Percentiles rank a stretch among this genome's conserved stretches.
Conservation (phyloP, 2,113 vertebrate genomes). For the Ondatra zibethicus region DNA sequence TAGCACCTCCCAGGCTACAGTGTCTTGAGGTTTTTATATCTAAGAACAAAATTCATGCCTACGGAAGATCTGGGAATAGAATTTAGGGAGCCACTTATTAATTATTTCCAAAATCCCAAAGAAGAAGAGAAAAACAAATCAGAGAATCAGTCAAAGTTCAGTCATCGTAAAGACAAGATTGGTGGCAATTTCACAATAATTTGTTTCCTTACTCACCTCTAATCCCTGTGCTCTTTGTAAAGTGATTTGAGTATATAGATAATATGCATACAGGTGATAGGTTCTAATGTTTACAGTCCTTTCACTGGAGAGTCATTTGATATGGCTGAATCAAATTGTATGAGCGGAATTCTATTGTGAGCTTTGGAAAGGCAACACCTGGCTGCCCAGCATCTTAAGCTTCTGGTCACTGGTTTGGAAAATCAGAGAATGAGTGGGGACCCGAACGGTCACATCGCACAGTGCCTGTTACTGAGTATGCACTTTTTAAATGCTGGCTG, state of each 20-base stretch:
- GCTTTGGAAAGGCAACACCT: background rate
- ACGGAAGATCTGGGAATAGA: background rate
- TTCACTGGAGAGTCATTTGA: background rate
- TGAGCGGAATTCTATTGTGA: background rate
- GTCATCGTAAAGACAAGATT: background rate
- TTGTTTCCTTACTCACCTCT: background rate
- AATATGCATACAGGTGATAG: background rate
- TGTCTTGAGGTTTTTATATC: background rate
- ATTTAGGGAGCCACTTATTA: background rate
- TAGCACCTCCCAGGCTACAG: background rate
- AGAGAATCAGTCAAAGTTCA: background rate
- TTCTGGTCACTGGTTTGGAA: background rate
- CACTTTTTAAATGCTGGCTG: background rate
- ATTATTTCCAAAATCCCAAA: constrained; percentile 34
- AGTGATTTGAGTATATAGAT: background rate
- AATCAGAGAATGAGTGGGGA: background rate
- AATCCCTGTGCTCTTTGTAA: background rate
- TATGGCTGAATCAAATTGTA: background rate
- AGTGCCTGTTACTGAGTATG: background rate
- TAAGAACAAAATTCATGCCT: constrained; percentile 41
- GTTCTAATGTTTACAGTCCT: background rate
- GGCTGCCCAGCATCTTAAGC: background rate
- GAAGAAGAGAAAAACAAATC: background rate
- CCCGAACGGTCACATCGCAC: background rate
- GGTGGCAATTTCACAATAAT: background rate